Conservation (phyloP, 2,888 invertebrate genomes). For the Campoplex nolae region DNA sequence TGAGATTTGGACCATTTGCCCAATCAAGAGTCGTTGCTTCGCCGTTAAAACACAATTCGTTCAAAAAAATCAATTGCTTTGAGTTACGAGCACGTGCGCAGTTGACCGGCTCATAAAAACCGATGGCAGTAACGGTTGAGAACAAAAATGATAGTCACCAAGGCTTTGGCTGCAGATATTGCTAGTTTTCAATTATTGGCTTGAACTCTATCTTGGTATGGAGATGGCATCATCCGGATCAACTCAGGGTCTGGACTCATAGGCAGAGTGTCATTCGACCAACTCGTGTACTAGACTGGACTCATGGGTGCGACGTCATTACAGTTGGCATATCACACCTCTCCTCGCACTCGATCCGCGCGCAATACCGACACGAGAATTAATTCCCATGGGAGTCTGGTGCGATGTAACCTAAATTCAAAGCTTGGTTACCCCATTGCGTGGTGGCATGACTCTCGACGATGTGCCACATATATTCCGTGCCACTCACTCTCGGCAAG, state of each 20-base stretch:
- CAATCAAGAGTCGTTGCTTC: too few species aligned
- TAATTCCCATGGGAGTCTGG: slow-evolving; percentile 42
- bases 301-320: slow-evolving; percentile 26
- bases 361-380: background rate
- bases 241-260: background rate
- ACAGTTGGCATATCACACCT: slow-evolving; percentile 25
- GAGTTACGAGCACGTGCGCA: too few species aligned
- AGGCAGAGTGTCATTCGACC: background rate
- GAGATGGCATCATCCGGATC: background rate
- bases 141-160: too few species aligned
- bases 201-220: background rate
- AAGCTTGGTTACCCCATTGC: background rate
- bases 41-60: too few species aligned
- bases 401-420: slow-evolving; percentile 54
- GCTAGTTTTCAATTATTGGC: background rate
- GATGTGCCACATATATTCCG: slow-evolving; percentile 51
- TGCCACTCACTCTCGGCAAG: slow-evolving; percentile 21
- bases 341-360: background rate
- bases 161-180: background rate
- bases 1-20: too few species aligned
- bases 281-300: background rate
- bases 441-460: slow-evolving; percentile 28
- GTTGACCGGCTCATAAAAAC: too few species aligned
- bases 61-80: too few species aligned
- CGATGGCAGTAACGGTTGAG: too few species aligned